These are phyloP conservation scores for Suillia variegata DNA, from an alignment of 2,888 invertebrate genomes.

Conservation along the genomic window DNA sequence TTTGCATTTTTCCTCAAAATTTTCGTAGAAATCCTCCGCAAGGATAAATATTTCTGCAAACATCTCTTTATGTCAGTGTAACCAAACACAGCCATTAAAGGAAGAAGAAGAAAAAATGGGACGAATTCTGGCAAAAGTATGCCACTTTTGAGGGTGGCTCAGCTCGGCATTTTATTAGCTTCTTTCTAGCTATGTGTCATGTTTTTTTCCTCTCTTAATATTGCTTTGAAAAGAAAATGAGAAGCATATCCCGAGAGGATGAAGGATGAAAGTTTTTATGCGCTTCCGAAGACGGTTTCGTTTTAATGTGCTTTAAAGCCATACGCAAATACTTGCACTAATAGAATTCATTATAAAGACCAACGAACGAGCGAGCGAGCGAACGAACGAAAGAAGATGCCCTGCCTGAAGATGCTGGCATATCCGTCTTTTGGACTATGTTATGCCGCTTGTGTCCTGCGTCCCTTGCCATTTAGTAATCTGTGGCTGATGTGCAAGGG, in stretches of 20 bases:
- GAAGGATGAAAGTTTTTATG: not conserved
- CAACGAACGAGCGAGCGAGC: too few species aligned
- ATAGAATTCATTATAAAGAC: not conserved
- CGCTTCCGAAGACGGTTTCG: not conserved
- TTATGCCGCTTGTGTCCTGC: too few species aligned
- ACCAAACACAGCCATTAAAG: not conserved
- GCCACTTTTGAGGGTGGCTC: not conserved
- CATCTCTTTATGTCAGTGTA: not conserved
- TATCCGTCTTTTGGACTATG: too few species aligned
- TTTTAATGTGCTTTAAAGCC: not conserved
- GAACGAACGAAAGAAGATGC: too few species aligned
- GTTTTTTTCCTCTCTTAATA: not conserved
- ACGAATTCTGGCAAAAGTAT: not conserved
- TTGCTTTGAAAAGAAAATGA: too few species aligned
- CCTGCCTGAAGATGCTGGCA: too few species aligned
- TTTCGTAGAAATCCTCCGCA: too few species aligned
- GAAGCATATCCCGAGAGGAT: conserved; percentile 1
- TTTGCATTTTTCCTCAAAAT: not conserved
- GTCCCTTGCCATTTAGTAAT: too few species aligned
- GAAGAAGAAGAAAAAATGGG: too few species aligned
- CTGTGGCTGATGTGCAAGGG: too few species aligned
- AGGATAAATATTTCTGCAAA: too few species aligned
- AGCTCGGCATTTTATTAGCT: not conserved
- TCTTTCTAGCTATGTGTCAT: not conserved
- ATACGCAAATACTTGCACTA: not conserved